Conservation (phyloP, 2,888 invertebrate genomes). For the Poecilobothrus nobilitatus region DNA sequence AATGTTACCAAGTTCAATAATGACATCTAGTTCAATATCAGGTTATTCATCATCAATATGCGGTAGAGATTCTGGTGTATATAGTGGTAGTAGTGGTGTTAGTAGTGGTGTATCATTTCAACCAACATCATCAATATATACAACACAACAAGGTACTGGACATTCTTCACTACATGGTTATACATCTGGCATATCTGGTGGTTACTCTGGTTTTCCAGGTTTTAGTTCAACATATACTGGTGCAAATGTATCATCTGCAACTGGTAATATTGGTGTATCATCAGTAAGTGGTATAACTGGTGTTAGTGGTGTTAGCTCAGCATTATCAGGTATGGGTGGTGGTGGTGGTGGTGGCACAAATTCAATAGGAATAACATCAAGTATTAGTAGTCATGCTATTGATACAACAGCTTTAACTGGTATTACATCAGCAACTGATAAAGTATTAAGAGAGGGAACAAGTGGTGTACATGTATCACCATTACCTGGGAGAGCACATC, state of each 20-base stretch:
- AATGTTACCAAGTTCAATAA: constrained; percentile 37
- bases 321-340: constrained; percentile 21
- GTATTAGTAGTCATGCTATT: constrained; percentile 62
- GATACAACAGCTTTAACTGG: constrained; percentile 43
- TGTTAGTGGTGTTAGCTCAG: constrained; percentile 35
- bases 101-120: background rate
- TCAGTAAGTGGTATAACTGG: constrained; percentile 21
- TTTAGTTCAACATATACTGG: constrained; percentile 15
- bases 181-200: constrained; percentile 15
- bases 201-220: constrained; percentile 15
- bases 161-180: constrained; percentile 12
- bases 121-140: background rate
- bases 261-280: constrained; percentile 14
- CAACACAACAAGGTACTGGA: constrained; percentile 2
- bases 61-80: constrained; percentile 12
- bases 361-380: constrained; percentile 50
- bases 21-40: constrained; percentile 27
- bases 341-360: constrained; percentile 26
- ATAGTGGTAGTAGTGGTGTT: constrained; percentile 12
- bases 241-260: constrained; percentile 15
- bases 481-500: constrained; percentile 42
- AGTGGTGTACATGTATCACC: constrained; percentile 42
- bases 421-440: constrained; percentile 42
- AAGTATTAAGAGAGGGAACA: constrained; percentile 46
- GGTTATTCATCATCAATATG: constrained; percentile 13